Conservation (phyloP, 2,113 vertebrate genomes). For the Corythornis madagascariensis region DNA sequence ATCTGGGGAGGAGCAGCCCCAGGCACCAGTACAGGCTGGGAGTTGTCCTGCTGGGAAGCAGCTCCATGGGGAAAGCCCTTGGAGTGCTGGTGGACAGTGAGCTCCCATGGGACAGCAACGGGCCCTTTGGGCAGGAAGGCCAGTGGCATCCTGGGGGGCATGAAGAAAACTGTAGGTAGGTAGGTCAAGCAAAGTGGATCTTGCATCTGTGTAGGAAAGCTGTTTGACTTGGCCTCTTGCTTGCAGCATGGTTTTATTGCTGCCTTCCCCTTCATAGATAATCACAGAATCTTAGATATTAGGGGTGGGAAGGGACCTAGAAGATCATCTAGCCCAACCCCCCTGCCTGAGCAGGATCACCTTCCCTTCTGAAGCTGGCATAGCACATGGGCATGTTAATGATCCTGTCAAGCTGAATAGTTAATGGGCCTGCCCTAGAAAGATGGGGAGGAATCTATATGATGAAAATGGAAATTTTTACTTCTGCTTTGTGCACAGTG, state of each 20-base stretch:
- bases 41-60: too few species aligned
- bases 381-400: neutral
- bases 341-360: too few species aligned
- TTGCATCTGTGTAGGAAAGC: neutral
- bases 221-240: neutral
- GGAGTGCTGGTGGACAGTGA: too few species aligned
- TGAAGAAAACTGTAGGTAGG: neutral
- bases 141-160: too few species aligned
- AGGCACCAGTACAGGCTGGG: too few species aligned
- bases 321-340: too few species aligned
- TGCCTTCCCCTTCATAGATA: neutral
- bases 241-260: neutral
- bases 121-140: too few species aligned
- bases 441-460: neutral
- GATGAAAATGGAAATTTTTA: constrained; percentile 18
- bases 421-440: neutral
- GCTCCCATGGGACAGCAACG: too few species aligned
- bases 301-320: too few species aligned
- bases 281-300: too few species aligned
- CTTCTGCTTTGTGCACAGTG: neutral
- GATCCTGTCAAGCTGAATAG: neutral
- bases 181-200: neutral
- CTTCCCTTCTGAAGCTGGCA: neutral
- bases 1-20: too few species aligned
- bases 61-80: too few species aligned